Evolutionary conservation across 2,888 invertebrate genomes (phyloP).

Genomic region (Acrobasis consociella): DNA sequence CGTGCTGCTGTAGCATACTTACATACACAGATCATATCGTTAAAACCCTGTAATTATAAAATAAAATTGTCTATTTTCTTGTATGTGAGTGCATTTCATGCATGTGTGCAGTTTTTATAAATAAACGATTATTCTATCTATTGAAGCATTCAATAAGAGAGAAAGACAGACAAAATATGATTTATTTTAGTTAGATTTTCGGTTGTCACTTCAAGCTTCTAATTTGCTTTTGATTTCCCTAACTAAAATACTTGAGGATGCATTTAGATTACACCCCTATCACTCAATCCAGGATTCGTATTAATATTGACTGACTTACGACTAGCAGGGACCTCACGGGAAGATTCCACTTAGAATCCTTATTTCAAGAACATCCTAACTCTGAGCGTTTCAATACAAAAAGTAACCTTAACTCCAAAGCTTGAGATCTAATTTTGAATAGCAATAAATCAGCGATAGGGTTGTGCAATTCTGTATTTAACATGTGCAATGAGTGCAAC

Average conservation of each 20-base stretch:
- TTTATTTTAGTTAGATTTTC: background rate
- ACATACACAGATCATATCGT: too few relatives aligned
- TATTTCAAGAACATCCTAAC: background rate
- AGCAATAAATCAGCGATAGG: background rate
- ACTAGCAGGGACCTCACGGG: constrained; percentile 53
- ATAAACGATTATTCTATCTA: too few relatives aligned
- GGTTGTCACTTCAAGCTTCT: background rate
- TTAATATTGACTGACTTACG: constrained; percentile 50
- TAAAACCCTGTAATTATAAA: too few relatives aligned
- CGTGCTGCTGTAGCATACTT: too few relatives aligned
- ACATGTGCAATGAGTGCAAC: constrained; percentile 67
- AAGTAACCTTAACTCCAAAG: fast-evolving
- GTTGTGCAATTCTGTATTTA: constrained; percentile 34
- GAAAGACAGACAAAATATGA: background rate
- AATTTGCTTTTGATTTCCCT: background rate
- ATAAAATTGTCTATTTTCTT: too few relatives aligned
- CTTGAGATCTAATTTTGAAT: background rate
- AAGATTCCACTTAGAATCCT: constrained; percentile 58
- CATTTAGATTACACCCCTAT: background rate
- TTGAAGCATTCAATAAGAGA: too few relatives aligned
- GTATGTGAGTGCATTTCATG: too few relatives aligned
- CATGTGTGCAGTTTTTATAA: too few relatives aligned
- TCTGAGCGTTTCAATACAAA: background rate
- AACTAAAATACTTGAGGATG: background rate
- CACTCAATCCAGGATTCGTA: background rate